Base-by-base conservation (phyloP, 2,797 vertebrate genomes). In the Lutjanus campechanus region DNA sequence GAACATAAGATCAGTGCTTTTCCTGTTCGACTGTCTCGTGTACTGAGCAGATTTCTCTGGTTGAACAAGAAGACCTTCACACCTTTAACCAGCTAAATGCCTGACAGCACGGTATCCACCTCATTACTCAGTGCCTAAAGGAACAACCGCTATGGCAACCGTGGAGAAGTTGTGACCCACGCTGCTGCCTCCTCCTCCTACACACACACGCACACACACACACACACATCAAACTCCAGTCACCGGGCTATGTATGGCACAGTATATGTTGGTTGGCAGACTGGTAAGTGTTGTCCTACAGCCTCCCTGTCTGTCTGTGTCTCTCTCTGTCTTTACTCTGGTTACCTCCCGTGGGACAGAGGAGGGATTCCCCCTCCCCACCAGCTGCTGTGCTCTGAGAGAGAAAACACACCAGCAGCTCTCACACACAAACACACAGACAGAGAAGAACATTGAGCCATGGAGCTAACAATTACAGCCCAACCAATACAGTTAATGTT, bases 351-450 rank as follows among this genome's bases (percentile, higher is more conserved):
- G 63, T 67, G 81, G 85, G 93, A 91, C 55, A 5, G 69, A 63
- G 78, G 77, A 89, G 83, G 76, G 78, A 83, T 81, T 83, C 89
- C 83, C 85, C 84, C 79, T 67, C 82, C 81, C 63, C 77, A 87
- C 78, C 93, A 92, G 92, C 91, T 94, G 93, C 88, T 89, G 66
- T 41, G 72, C 82, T 87, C 73, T 19, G 76, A 87, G 73, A 90
- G 62, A 60, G 60, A 83, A 62, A 79, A 81, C 72, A 73, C 73
- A 66, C n/a, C 47, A 74, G 73, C 59, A 85, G 69, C 56, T 79
- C 81, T 75, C 75, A 76, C 22, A 83, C 56, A 66, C 13, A 88
- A n/a, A 66, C 15, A 67, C 11, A 66, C 2, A 49, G 19, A 25
- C 36, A 69, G 41, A 74, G n/a, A 67, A 7, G 79, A 15, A 55